Conservation (phyloP, 2,888 invertebrate genomes). For the Chalcosyrphus nemorum region DNA sequence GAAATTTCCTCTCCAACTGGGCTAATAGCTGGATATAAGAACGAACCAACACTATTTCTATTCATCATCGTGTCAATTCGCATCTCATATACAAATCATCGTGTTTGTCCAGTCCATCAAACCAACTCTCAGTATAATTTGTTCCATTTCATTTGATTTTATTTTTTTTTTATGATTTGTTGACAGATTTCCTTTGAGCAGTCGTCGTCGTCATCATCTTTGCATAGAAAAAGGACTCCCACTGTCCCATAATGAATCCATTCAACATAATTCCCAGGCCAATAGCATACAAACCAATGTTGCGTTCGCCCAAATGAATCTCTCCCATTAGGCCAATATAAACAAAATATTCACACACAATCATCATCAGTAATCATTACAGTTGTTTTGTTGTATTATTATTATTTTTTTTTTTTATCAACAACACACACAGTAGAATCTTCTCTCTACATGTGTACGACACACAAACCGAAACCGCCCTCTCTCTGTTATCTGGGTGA, state of each 20-base stretch:
- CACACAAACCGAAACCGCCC: conserved; percentile 34
- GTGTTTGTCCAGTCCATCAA: neutral
- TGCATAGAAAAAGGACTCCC: conserved; percentile 30
- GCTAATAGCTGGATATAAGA: conserved; percentile 38
- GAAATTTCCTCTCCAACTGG: conserved; percentile 48
- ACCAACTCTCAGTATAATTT: conserved; percentile 24
- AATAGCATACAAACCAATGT: no score
- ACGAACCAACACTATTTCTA: neutral
- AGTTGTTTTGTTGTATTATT: conserved; percentile 14
- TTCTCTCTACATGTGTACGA: conserved; percentile 15
- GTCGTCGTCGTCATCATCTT: neutral
- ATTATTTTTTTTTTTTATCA: conserved; percentile 16
- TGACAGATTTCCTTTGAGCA: conserved; percentile 49
- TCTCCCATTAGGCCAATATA: conserved; percentile 53
- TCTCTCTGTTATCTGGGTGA: conserved; percentile 62
- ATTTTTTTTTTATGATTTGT: conserved; percentile 47
- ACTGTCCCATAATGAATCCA: conserved; percentile 60
- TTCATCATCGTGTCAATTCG: conserved; percentile 54
- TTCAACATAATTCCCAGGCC: conserved; percentile 35
- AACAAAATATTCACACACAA: conserved; percentile 57
- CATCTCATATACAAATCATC: conserved; percentile 48
- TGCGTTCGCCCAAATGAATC: conserved; percentile 1
- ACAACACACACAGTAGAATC: neutral
- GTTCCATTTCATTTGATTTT: conserved; percentile 25
- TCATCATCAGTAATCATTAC: conserved; percentile 51